Evolutionary conservation across 2,888 invertebrate genomes (phyloP), one percentile per base, ranked within the genome.

Genomic region (Marronus borbonicus): DNA sequence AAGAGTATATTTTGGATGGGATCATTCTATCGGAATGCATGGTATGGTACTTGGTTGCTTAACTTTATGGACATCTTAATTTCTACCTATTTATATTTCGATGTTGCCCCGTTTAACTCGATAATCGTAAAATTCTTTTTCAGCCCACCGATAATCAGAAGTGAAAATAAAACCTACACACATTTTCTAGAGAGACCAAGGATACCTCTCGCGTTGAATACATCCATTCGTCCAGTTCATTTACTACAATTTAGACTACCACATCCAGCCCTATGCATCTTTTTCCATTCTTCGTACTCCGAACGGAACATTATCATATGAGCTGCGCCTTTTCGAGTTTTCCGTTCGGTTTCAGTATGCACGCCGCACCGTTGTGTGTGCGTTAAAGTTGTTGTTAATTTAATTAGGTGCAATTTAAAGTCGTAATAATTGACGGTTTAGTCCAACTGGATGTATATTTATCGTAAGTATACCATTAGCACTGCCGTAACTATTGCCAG

Each of bases 401-500:
- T 86, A 86, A 87, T 87, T 86, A 86, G 81, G 82, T 86, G 81
- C 85, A 87, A 87, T 88, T 88, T 86, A 81, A 85, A 85, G 84
- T 85, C 84, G 85, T 81, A 83, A 83, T 87, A 86, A 87, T 86
- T 85, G 85, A 83, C 83, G 85, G 86, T 83, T 84, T 80, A 81
- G 82, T 80, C 81, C 78, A 83, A 81, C 83, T 81, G 81, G 84
- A 84, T 85, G 83, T 87, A 84, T 88, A 86, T 86, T 88, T 88
- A 88, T 86, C 86, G 81, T 86, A 86, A 87, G 87, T 87, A 86
- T 87, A 86, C 87, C 85, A 88, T 88, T 87, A 88, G 86, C 86
- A 86, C 85, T 83, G 84, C 80, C 78, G 77, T 82, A 83, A 83
- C 85, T 83, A 85, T 87, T 85, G 84, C 80, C 82, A 83, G 81